Evolutionary conservation across 2,113 vertebrate genomes (phyloP), one percentile per base, ranked within the genome.

Genomic region (Ophiodon elongatus): DNA sequence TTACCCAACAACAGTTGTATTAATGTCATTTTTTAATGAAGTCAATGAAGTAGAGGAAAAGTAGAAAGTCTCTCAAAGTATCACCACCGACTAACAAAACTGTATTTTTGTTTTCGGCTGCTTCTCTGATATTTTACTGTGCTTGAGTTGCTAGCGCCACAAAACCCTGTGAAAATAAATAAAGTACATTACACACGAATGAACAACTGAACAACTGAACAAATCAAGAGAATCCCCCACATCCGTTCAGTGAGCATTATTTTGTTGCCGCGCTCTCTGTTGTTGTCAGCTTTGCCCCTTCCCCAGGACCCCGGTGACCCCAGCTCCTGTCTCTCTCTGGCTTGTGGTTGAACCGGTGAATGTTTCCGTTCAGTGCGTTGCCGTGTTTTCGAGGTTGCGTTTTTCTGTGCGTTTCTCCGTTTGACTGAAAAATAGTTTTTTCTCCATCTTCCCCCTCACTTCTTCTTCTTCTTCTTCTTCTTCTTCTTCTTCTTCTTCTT

Each of bases 301-400:
- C 80, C 87, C 89, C 86, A 59, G 67, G 84, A 84, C 89, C 83
- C 4, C 83, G 2, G 76, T 85, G 65, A 33, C 62, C 77, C 88
- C 82, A 23, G 80, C 91, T 89, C 85, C 91, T 85, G 91, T 92
- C 89, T 92, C 87, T 90, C 85, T 91, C 89, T 89, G 59, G 79
- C 86, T 86, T 90, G 89, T 89, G 86, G 73, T 86, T 79, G 82
- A 85, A 56, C 56, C 66, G 70, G 82, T 37, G 88, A 90, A 91
- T 93, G 88, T 54, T 2, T 63, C 70, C 59, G 72, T 88, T 25
- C 85, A 8, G 83, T 76, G 84, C 59, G 59, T 62, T 64, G 57
- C 74, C n/a, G 69, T 83, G 80, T 79, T 62, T 80, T 59, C 57
- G 74, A 54, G 68, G 29, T 56, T 21, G 31, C 7, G 19, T 23